phyloP scores from a whole-genome alignment of 2,888 invertebrate species.

The Synanthedon formicaeformis region DNA sequence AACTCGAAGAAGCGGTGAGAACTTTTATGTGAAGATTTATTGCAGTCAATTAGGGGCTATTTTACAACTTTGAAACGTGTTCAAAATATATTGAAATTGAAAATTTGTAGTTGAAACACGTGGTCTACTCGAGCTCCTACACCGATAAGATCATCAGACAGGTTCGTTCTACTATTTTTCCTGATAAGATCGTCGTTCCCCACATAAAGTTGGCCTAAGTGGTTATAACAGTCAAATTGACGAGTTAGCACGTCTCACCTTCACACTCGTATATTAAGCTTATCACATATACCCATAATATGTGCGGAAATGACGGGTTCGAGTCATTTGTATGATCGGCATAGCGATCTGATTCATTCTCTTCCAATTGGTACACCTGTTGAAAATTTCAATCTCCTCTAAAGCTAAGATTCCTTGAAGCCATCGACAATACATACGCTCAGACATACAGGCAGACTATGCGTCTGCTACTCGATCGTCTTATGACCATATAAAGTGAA shows the following conservation, averaged over 20 bases:
- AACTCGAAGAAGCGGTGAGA: not conserved
- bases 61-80: not conserved
- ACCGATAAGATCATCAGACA: constrained; percentile 34
- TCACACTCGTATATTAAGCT: not conserved
- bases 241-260: constrained; percentile 23
- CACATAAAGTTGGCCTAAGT: constrained; percentile 27
- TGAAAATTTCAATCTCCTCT: not conserved
- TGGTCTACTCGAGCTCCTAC: constrained; percentile 15
- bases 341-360: constrained; percentile 26
- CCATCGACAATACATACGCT: not conserved
- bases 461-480: constrained; percentile 20
- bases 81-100: not conserved
- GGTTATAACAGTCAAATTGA: constrained; percentile 44
- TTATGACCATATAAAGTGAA: no score
- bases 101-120: constrained; percentile 23
- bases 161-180: constrained; percentile 13
- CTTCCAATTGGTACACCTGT: not conserved
- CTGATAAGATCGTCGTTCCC: constrained; percentile 30
- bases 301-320: constrained; percentile 38
- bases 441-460: constrained; percentile 24
- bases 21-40: not conserved
- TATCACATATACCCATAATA: constrained; percentile 9
- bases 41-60: not conserved
- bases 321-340: constrained; percentile 38
- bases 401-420: not conserved